These are phyloP conservation scores for Andrena flavipes DNA, from an alignment of 2,888 invertebrate species.

Conservation along the genomic window DNA sequence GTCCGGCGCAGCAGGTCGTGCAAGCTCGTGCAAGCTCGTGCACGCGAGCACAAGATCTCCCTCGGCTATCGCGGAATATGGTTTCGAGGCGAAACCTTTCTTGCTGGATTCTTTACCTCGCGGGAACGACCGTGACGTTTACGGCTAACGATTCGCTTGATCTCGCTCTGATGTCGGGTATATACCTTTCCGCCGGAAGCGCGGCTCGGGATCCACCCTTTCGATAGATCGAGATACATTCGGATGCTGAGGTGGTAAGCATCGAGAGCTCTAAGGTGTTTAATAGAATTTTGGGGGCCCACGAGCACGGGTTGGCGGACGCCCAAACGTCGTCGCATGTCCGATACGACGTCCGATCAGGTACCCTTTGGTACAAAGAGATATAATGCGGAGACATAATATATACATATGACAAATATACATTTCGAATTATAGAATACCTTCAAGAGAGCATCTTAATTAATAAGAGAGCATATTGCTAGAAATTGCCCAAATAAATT, in stretches of 20 bases:
- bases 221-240: too few species aligned
- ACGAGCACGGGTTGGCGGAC: slow-evolving; percentile 66
- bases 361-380: slow-evolving; percentile 10
- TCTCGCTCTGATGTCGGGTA: too few species aligned
- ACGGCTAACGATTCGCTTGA: background rate
- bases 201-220: too few species aligned
- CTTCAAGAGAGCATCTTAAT: too few species aligned
- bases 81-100: slow-evolving; percentile 34
- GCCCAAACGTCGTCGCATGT: slow-evolving; percentile 70
- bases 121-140: background rate
- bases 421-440: too few species aligned
- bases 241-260: too few species aligned
- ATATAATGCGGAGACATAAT: too few species aligned
- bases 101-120: slow-evolving; percentile 14
- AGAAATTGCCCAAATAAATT: too few species aligned
- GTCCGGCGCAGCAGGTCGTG: slow-evolving; percentile 30
- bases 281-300: slow-evolving; percentile 73
- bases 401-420: too few species aligned
- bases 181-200: too few species aligned
- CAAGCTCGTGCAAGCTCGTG: slow-evolving; percentile 59
- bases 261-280: slow-evolving; percentile 31
- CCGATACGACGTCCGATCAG: slow-evolving; percentile 63
- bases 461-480: too few species aligned
- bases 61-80: slow-evolving; percentile 35
- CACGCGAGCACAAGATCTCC: slow-evolving; percentile 72